Conservation (phyloP, 2,797 vertebrate species). For the Danio aesculapii region DNA sequence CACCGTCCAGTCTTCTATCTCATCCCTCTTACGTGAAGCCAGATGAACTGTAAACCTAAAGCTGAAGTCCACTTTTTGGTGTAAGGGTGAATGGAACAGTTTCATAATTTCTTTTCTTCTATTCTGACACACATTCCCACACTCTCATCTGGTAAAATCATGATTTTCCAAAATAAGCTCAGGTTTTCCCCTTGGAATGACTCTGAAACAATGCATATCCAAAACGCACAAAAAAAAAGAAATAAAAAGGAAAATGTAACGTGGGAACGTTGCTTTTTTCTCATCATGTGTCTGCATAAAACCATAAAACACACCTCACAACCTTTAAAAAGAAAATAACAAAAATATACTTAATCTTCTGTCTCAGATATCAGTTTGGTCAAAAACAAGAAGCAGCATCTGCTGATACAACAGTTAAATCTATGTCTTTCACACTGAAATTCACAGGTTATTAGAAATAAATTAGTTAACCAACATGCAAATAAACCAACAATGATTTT, state of each 20-base stretch:
- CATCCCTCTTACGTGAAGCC: slow-evolving; percentile 13
- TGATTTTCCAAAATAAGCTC: slow-evolving; percentile 14
- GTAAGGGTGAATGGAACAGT: slow-evolving; percentile 19
- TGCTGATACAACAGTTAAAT: background rate
- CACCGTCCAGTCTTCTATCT: background rate
- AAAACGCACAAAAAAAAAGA: slow-evolving; percentile 34
- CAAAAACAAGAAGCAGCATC: background rate
- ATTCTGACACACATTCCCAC: slow-evolving; percentile 47
- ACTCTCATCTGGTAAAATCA: slow-evolving; percentile 7
- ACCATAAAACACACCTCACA: slow-evolving; percentile 2
- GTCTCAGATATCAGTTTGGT: slow-evolving; percentile 6
- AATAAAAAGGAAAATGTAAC: background rate
- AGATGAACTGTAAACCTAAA: slow-evolving; percentile 8
- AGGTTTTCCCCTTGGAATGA: slow-evolving; percentile 16
- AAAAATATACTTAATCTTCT: slow-evolving; percentile 12
- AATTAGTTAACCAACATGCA: background rate
- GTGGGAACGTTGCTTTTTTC: slow-evolving; percentile 24
- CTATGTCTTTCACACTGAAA: background rate
- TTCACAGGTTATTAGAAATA: background rate
- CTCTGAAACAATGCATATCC: slow-evolving; percentile 19
- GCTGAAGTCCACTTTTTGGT: slow-evolving; percentile 1
- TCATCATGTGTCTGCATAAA: slow-evolving; percentile 12
- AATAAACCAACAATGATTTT: background rate
- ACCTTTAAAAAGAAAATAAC: background rate
- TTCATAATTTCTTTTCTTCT: background rate